Base-by-base conservation (phyloP, 1,140 invertebrate species). In the Macrotrachela quadricornifera region DNA sequence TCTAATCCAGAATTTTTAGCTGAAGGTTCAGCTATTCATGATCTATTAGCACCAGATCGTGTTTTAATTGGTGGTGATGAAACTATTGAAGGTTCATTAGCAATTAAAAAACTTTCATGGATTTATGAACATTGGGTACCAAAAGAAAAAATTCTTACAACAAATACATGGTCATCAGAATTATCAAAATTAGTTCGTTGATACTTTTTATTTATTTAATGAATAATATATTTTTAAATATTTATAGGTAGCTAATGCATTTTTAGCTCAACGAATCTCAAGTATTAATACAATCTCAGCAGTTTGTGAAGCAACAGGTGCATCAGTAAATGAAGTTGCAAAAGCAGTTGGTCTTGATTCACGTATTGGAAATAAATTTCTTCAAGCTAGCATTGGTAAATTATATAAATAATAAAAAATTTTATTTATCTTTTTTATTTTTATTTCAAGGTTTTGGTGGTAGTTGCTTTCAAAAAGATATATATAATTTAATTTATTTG, bases 401-500 rank as follows among this genome's bases (percentile, higher is more conserved):
- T 42, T 42, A n/a, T n/a, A n/a, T 40, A 9, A 13, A 37, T 10
- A 49, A 10, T 49, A 2, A 14, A 14, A 42, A 14, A 42, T 11
- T 14, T 14, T 42, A 1, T 42, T 42, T 42, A 42, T 30, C 10
- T 14, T 42, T 3, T 42, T 42, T 42, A 6, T 14, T 14, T 6
- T 42, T 2, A 42, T 42, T 42, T 42, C 13, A 42, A 13, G 15
- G 83, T 46, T 99, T 97, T 71, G 92, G 94, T 43, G 94, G 94
- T 41, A 95, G 90, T 61, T 99, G 94, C 70, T 99, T 99, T 67
- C 88, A 99, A 72, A 99, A 99, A 71, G 94, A 99, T 68, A 87
- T 99, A 41, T 74, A 97, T 0, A 95, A 95, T 69, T 72, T 99
- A 52, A 92, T 99, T 0, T 99, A 99, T 65, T 81, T 99, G 43